Conservation (phyloP, 2,797 vertebrate genomes). For the Lepilemur ruficaudatus region DNA sequence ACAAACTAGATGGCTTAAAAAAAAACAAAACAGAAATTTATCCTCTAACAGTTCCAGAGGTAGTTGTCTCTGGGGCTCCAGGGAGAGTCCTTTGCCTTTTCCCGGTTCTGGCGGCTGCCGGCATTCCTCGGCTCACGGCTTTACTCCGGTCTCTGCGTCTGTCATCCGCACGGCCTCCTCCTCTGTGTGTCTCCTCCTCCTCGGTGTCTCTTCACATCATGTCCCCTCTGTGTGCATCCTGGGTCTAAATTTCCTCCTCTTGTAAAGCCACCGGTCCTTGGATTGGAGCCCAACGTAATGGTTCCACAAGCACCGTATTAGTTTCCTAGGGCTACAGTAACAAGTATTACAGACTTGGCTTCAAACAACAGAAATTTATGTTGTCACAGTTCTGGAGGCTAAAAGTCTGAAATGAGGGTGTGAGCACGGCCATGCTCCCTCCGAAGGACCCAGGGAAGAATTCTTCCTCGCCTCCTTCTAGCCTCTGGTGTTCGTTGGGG, state of each 20-base stretch:
- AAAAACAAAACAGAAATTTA: background rate
- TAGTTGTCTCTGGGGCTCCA: background rate
- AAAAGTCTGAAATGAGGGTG: background rate
- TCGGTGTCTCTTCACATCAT: fast-evolving
- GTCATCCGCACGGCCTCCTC: background rate
- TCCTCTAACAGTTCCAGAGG: background rate
- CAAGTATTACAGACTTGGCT: background rate
- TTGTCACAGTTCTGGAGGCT: background rate
- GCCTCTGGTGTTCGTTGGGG: fast-evolving
- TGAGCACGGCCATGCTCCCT: fast-evolving
- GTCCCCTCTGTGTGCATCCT: background rate
- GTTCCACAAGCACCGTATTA: background rate
- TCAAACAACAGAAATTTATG: background rate
- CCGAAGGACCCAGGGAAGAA: background rate
- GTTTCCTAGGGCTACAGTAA: background rate
- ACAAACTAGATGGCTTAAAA: background rate
- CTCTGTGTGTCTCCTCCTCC: background rate
- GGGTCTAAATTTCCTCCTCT: background rate
- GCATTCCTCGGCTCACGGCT: background rate
- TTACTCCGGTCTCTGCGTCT: background rate
- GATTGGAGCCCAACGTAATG: background rate
- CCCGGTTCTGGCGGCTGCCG: background rate
- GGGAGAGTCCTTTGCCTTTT: background rate
- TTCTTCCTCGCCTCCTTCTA: background rate
- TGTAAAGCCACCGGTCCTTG: background rate